Evolutionary conservation across 2,113 vertebrate genomes (phyloP), one percentile per base, ranked within the genome.

Genomic region (Ctenomys sociabilis): DNA sequence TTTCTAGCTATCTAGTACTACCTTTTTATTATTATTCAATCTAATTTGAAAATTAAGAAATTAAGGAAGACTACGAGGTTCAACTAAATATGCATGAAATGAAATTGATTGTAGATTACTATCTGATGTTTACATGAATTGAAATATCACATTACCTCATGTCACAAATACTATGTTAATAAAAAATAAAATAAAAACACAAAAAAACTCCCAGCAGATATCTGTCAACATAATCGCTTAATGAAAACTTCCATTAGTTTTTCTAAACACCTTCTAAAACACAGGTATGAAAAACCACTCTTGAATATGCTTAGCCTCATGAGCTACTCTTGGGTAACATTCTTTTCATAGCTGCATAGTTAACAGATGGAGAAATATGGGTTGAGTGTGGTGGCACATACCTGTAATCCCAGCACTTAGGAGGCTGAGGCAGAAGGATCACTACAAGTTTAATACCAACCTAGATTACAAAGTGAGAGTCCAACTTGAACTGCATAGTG

Each of bases 31-130:
- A 2, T 88, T 85, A 52, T 40, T 93, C 10, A 85, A 10, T 19
- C 22, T 90, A 32, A 13, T 90, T 95, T 72, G 84, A 93, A 63
- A 84, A 86, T 89, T 88, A 89, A 85, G 21, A 54, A 85, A 57
- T 64, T 59, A 61, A 64, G 73, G 22, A 95, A 81, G 89, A 85
- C 77, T 89, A 64, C 57, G 54, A 83, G 68, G 16, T 59, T 52
- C 30, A 91, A 54, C 54, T 72, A 87, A 73, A 85, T 78, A 85
- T 66, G 2, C 52, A 40, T 57, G 82, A 88, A 70, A 13, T 77
- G 75, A 57, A n/a, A n/a, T n/a, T n/a, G n/a, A n/a, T n/a, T n/a
- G n/a, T 54, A 28, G 45, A 80, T 68, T 40, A 87, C 30, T 45
- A 59, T 14, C 10, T 73, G 28, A 32, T 70, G 24, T 32, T 12